These are phyloP conservation scores for Mormyrus proboscirostris DNA, from an alignment of 2,797 vertebrate species.

Conservation along the genomic window DNA sequence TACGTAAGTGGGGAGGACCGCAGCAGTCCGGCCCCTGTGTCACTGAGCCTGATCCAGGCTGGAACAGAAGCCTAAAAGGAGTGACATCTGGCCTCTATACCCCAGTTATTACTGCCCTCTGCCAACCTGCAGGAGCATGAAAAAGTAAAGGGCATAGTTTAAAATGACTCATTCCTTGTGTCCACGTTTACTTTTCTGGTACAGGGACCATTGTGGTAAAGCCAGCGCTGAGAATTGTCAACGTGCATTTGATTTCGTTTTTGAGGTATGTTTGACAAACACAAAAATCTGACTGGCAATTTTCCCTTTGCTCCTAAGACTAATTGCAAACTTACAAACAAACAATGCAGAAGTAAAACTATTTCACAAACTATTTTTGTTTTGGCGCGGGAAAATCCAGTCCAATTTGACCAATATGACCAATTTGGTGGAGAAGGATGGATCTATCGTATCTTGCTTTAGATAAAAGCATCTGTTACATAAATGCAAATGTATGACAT, in stretches of 20 bases:
- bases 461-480: background rate
- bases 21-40: conserved; percentile 10
- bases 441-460: background rate
- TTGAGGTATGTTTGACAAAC: background rate
- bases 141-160: background rate
- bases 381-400: background rate
- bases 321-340: background rate
- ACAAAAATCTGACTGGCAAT: background rate
- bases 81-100: background rate
- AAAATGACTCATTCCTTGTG: background rate
- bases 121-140: conserved; percentile 34
- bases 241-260: background rate
- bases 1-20: conserved; percentile 32
- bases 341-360: background rate
- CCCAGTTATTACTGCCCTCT: background rate
- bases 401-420: background rate
- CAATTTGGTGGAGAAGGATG: background rate
- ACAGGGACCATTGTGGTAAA: background rate
- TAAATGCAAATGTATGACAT: background rate
- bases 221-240: background rate
- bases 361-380: background rate
- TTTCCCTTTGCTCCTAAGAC: background rate
- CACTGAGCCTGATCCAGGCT: background rate
- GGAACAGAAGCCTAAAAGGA: conserved; percentile 7
- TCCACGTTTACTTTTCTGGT: background rate